A percentile compares a stretch with the other conserved stretches of the same genome.
Conservation (phyloP, 2,797 vertebrate species). For the Gadopsis bispinosus region DNA sequence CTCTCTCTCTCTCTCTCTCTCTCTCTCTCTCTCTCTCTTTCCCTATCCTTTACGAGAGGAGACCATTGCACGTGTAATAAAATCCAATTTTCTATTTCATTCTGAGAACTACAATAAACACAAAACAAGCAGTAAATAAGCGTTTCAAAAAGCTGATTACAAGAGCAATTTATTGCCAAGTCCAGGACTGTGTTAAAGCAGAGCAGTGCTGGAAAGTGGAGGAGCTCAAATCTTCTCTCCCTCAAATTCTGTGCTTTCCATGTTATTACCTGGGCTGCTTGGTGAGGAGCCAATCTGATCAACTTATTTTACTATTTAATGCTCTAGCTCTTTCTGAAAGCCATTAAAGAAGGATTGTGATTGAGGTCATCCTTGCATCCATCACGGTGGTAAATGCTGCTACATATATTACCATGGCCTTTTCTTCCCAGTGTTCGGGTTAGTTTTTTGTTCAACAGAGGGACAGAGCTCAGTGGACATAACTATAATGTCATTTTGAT, state of each 20-base stretch:
- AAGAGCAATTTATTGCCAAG: slow-evolving; percentile 88
- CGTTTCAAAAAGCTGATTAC: slow-evolving; percentile 91
- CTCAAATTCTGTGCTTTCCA: slow-evolving; percentile 86
- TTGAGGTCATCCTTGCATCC: slow-evolving; percentile 91
- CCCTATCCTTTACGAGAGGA: slow-evolving; percentile 77
- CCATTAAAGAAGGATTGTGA: slow-evolving; percentile 86
- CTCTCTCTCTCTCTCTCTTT: slow-evolving; percentile 34
- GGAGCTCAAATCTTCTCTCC: slow-evolving; percentile 83
- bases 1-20: slow-evolving; percentile 38
- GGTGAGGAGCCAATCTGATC: slow-evolving; percentile 88
- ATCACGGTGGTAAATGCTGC: slow-evolving; percentile 87
- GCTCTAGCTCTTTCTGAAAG: slow-evolving; percentile 81
- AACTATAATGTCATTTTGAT: no score
- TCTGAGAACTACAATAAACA: slow-evolving; percentile 88
- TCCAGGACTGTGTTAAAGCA: slow-evolving; percentile 84
- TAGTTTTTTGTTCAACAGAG: slow-evolving; percentile 59
- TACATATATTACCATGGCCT: slow-evolving; percentile 84
- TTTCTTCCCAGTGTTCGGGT: slow-evolving; percentile 78
- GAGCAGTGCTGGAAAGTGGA: slow-evolving; percentile 63
- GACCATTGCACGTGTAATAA: slow-evolving; percentile 88
- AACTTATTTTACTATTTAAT: slow-evolving; percentile 85
- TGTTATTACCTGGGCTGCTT: slow-evolving; percentile 87
- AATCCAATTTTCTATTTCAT: slow-evolving; percentile 89
- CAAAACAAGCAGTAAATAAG: slow-evolving; percentile 90
- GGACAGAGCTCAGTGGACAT: no score